Percentiles rank a stretch among this genome's conserved stretches.
These are phyloP conservation scores for Proales similis DNA, from an alignment of 1,140 invertebrate genomes.

Conservation along the genomic window DNA sequence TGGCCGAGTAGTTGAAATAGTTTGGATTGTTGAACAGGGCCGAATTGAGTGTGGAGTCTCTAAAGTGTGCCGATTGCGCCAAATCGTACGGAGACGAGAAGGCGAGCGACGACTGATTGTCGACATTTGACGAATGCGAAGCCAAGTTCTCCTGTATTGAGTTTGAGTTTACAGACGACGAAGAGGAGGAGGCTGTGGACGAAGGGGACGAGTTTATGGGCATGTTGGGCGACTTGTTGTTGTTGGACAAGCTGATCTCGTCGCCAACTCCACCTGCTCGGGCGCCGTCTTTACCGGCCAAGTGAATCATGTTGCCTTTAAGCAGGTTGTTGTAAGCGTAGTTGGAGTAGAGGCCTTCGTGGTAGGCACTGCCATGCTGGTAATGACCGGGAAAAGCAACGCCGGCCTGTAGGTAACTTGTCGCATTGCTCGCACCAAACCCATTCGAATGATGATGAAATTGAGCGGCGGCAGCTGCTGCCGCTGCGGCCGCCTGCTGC, in stretches of 20 bases:
- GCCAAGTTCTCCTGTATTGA: too few species aligned
- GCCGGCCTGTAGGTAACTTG: conserved; percentile 5
- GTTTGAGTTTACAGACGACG: too few species aligned
- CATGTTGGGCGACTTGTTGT: conserved; percentile 28
- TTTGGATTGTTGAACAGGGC: too few species aligned
- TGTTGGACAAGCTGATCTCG: conserved; percentile 15
- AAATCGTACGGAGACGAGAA: too few species aligned
- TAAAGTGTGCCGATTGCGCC: too few species aligned
- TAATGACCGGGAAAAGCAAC: background rate
- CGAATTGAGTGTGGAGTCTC: too few species aligned
- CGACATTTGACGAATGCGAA: too few species aligned
- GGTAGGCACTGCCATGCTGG: background rate
- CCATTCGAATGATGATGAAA: conserved; percentile 19
- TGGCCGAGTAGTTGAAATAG: background rate
- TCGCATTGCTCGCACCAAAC: background rate
- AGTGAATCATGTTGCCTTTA: conserved; percentile 5
- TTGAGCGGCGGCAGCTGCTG: conserved; percentile 30
- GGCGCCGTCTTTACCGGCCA: background rate
- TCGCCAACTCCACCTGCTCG: background rate
- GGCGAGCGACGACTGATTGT: too few species aligned
- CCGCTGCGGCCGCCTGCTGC: conserved; percentile 20
- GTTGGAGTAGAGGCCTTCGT: conserved; percentile 19
- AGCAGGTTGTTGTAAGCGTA: conserved; percentile 32
- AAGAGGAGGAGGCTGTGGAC: conserved; percentile 25
- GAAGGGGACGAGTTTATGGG: conserved; percentile 17